Evolutionary conservation across 2,113 vertebrate species (phyloP).

Genomic region (Anolis carolinensis): DNA sequence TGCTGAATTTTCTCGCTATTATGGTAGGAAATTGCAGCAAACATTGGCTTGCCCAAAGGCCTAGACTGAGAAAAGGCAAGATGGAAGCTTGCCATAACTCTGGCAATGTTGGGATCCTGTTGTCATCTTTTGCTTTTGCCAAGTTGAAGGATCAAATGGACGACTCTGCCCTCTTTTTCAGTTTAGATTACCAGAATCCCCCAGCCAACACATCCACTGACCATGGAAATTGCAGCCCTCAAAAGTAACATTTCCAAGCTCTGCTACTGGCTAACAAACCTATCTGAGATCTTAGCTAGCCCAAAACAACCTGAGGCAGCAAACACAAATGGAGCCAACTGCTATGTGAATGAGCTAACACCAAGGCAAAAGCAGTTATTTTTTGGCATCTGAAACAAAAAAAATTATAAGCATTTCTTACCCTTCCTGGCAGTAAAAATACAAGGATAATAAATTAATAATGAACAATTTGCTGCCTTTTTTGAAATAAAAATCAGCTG

Average conservation of each 20-base stretch:
- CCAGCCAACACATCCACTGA: no score
- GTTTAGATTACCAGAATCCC: neutral
- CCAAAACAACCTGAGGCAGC: neutral
- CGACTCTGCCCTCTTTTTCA: conserved; percentile 32
- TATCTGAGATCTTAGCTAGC: neutral
- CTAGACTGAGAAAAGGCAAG: conserved; percentile 52
- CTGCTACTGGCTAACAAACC: neutral
- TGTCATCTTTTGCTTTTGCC: conserved; percentile 47
- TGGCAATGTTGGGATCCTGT: conserved; percentile 56
- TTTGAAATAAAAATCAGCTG: neutral
- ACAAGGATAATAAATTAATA: no score
- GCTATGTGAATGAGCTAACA: neutral
- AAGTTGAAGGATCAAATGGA: conserved; percentile 42
- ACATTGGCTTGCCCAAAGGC: conserved; percentile 69
- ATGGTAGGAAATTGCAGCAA: conserved; percentile 75
- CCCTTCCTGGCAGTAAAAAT: no score
- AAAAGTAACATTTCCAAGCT: no score
- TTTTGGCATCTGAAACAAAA: neutral
- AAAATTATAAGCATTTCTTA: no score
- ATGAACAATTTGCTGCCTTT: no score
- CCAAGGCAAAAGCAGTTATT: neutral
- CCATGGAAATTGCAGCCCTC: no score
- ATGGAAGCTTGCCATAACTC: conserved; percentile 50
- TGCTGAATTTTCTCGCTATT: conserved; percentile 76
- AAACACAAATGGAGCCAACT: neutral